A percentile compares a stretch with the other conserved stretches of the same genome.
Conservation (phyloP, 2,113 vertebrate species). For the Perca flavescens region DNA sequence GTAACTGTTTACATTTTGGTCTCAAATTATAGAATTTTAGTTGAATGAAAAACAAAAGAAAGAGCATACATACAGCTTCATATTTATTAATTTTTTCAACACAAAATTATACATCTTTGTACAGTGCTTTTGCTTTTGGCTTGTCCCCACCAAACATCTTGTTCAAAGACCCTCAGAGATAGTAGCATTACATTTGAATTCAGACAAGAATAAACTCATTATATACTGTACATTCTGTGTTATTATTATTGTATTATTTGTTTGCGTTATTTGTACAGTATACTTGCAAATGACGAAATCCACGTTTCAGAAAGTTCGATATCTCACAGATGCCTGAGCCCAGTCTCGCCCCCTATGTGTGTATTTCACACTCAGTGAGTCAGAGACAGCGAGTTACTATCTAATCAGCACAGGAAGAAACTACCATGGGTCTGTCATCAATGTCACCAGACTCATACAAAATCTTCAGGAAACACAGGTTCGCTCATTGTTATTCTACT, state of each 20-base stretch:
- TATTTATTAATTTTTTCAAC: background rate
- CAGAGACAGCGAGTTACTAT: slow-evolving; percentile 26
- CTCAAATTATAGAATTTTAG: background rate
- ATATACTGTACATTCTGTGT: background rate
- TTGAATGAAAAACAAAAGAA: too few relatives aligned
- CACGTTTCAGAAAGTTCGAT: background rate
- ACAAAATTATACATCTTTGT: background rate
- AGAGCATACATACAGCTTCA: too few relatives aligned
- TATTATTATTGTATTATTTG: background rate
- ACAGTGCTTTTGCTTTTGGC: background rate
- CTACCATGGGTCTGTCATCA: slow-evolving; percentile 46
- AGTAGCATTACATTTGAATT: background rate
- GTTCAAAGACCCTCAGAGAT: background rate
- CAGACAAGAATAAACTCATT: background rate
- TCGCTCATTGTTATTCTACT: slow-evolving; percentile 16
- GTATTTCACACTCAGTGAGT: slow-evolving; percentile 42
- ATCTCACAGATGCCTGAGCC: background rate
- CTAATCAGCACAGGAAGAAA: slow-evolving; percentile 59
- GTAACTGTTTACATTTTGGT: background rate
- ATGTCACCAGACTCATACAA: slow-evolving; percentile 3
- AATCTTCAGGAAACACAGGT: slow-evolving; percentile 10
- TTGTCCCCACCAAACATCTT: background rate
- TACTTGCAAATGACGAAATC: background rate
- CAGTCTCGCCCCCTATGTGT: background rate
- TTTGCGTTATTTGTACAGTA: background rate